phyloP scores from a whole-genome alignment of 2,797 vertebrate species.

The Cirrhinus molitorella region DNA sequence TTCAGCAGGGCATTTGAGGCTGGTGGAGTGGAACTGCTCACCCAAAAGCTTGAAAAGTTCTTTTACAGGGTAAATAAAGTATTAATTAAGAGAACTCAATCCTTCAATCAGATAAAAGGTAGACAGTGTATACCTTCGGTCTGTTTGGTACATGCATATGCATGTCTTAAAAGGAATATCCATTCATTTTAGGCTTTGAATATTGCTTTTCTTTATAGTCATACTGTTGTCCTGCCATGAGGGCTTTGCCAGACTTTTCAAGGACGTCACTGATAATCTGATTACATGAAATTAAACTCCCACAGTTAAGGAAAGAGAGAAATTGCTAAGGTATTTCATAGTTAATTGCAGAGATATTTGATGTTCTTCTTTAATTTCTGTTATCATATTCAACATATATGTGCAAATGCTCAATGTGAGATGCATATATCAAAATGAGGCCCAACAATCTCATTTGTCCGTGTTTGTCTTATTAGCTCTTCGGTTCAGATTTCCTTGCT shows the following conservation, averaged over 20 bases:
- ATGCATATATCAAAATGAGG: not conserved
- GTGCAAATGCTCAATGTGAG: not conserved
- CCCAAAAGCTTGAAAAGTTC: constrained; percentile 96
- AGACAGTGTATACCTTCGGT: constrained; percentile 8
- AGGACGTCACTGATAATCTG: not conserved
- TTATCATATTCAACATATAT: not conserved
- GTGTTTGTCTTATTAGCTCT: constrained; percentile 41
- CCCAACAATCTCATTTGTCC: constrained; percentile 13
- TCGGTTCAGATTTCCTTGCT: constrained; percentile 51
- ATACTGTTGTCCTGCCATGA: not conserved
- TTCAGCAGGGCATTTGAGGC: constrained; percentile 91
- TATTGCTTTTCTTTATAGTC: not conserved
- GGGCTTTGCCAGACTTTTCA: not conserved
- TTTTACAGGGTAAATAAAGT: constrained; percentile 90
- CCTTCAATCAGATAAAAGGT: constrained; percentile 46
- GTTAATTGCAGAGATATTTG: not conserved
- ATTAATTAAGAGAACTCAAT: constrained; percentile 48
- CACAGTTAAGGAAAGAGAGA: not conserved
- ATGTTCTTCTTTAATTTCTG: not conserved
- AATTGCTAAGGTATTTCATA: not conserved
- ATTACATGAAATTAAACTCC: not conserved
- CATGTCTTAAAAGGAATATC: not conserved
- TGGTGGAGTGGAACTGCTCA: constrained; percentile 90
- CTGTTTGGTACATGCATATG: constrained; percentile 5
- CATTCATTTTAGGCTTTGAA: not conserved